Conservation (phyloP, 1,140 invertebrate species). For the Apis florea region DNA sequence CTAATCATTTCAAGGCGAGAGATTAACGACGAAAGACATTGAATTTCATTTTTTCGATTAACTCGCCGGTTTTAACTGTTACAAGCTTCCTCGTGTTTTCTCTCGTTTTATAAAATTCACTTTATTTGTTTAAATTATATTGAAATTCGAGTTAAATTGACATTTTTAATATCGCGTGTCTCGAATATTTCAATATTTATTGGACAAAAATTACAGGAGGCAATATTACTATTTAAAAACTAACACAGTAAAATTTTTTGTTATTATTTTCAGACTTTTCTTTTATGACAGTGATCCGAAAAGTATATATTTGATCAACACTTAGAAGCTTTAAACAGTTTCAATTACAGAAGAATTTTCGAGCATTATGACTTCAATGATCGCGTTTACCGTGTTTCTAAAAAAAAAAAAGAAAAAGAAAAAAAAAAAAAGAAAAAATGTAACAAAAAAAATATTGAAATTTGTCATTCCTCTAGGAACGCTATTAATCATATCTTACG, state of each 20-base stretch:
- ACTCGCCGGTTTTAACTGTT: background rate
- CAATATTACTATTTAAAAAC: background rate
- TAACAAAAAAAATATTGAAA: constrained; percentile 28
- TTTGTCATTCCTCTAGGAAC: background rate
- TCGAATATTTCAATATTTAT: background rate
- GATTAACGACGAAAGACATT: background rate
- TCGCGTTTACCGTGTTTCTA: background rate
- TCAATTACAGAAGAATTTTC: background rate
- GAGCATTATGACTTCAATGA: too few relatives aligned
- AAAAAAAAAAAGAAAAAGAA: background rate
- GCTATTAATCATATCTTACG: constrained; percentile 14
- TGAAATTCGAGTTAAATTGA: too few relatives aligned
- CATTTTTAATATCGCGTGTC: too few relatives aligned
- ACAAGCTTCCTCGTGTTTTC: background rate
- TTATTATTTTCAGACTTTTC: too few relatives aligned
- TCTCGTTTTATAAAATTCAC: too few relatives aligned
- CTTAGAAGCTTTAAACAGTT: background rate
- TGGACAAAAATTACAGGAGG: background rate
- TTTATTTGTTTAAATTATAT: too few relatives aligned
- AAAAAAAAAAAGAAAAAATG: background rate
- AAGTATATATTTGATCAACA: background rate
- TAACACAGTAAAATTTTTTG: background rate
- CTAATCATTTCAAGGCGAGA: background rate
- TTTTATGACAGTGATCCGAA: background rate
- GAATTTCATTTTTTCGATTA: background rate